Base-by-base conservation (phyloP, 2,888 invertebrate species). In the Eupithecia exiguata region DNA sequence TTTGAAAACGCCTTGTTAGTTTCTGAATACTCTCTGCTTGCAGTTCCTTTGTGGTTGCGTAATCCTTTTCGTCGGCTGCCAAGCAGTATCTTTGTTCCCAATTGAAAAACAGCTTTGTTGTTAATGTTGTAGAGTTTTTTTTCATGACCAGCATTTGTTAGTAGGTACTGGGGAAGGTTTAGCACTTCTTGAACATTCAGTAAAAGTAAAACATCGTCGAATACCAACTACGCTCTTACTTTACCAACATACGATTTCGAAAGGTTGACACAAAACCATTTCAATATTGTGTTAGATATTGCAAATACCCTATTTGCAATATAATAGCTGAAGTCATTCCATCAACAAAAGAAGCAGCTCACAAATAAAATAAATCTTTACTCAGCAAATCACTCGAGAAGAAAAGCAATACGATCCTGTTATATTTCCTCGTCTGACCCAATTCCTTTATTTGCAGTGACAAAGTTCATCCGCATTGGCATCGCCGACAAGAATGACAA, bases 401-500 rank as follows among this genome's bases (percentile, higher is more conserved):
- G 65, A 66, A 62, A 73, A 62, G 71, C 73, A 67, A 69, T 73
- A 72, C 49, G 49, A 75, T 69, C 30, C 30, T 71, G 62, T 73
- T 68, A 71, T 67, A 70, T 58, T 68, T 68, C 65, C 68, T 67
- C 40, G 30, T 71, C 70, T 80, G 76, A 80, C 80, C 61, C 9
- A 70, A 49, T 65, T 40, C 82, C 83, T 86, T 87, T 89, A 88
- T 84, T 96, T 96, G n/a, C 96, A 99, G 99, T 99, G 94, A 99
- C 98, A 83, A 99, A 99, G 95, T 99, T 98, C 95, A 99, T 99
- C 94, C 98, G 99, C 84, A 99, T 99, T 94, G 98, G 98, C 86
- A 99, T 99, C 89, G 98, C 98, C 84, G 99, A 99, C 95, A 99
- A 99, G 95, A 99, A 99, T 96, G 99, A 99, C 96, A 99, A 99